Conservation (phyloP, 2,113 vertebrate genomes). For the Ceuthmochares aereus region DNA sequence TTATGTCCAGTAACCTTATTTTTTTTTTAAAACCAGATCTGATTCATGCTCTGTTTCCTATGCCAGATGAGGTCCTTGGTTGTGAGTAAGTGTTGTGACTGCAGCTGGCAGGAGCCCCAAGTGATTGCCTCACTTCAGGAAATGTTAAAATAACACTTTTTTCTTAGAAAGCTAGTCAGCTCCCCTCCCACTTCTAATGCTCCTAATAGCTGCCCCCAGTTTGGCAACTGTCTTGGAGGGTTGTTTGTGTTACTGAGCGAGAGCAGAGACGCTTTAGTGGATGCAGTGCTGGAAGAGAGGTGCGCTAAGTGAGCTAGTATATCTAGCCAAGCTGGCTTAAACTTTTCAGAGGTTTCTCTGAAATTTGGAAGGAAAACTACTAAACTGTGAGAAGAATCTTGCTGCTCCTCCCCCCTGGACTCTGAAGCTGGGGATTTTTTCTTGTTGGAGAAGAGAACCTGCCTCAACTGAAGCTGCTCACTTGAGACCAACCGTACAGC, state of each 20-base stretch:
- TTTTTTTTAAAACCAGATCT: conserved; percentile 40
- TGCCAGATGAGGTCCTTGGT: conserved; percentile 63
- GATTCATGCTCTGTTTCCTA: conserved; percentile 19
- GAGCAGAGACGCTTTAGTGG: conserved; percentile 2
- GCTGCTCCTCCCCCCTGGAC: not conserved
- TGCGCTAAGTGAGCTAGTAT: not conserved
- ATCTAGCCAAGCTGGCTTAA: not conserved
- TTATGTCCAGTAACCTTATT: conserved; percentile 34
- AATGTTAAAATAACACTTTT: conserved; percentile 74
- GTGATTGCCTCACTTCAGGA: conserved; percentile 75
- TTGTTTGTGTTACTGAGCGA: conserved; percentile 41
- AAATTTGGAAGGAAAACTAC: conserved; percentile 26
- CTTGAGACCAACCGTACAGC: not conserved
- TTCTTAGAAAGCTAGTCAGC: conserved; percentile 72
- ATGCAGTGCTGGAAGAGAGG: conserved; percentile 2
- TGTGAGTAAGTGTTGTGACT: conserved; percentile 68
- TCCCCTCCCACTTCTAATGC: conserved; percentile 37
- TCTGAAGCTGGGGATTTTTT: not conserved
- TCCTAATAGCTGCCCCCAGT: conserved; percentile 58
- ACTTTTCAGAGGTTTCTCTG: not conserved
- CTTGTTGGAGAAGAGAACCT: conserved; percentile 12
- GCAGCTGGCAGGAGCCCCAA: conserved; percentile 56
- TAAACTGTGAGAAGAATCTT: not conserved
- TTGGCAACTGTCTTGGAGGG: conserved; percentile 25
- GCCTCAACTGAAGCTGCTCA: not conserved